phyloP scores from a whole-genome alignment of 53 echinoderm and acorn worm species.

The Luidia sarsii region DNA sequence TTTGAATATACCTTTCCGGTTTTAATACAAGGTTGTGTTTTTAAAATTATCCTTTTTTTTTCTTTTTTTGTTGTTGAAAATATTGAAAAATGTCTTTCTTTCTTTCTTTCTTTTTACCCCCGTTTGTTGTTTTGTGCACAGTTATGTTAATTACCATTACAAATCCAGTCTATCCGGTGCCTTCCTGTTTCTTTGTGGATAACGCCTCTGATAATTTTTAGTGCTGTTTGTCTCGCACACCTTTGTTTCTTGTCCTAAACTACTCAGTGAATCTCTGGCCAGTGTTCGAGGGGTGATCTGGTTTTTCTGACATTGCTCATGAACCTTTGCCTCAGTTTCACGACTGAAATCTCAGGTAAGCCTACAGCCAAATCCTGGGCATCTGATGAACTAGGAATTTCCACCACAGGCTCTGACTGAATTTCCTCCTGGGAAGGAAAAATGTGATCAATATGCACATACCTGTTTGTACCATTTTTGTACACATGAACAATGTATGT shows the following conservation, averaged over 20 bases:
- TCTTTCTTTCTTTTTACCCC: too few species aligned
- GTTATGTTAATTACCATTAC: neutral
- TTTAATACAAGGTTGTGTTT: too few species aligned
- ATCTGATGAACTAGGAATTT: neutral
- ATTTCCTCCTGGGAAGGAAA: neutral
- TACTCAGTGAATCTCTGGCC: conserved; percentile 6
- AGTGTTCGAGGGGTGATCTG: neutral
- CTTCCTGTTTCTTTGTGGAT: neutral
- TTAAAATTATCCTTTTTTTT: too few species aligned
- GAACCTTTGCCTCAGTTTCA: neutral
- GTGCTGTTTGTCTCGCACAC: neutral
- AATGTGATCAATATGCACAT: conserved; percentile 11
- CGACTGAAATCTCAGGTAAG: neutral
- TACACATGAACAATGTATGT: neutral
- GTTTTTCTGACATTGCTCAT: neutral
- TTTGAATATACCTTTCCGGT: neutral
- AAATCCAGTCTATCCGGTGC: conserved; percentile 1
- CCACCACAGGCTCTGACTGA: neutral
- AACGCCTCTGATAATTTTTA: conserved; percentile 10
- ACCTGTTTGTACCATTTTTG: neutral
- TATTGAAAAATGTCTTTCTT: too few species aligned
- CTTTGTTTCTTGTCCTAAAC: neutral
- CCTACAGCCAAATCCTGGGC: neutral
- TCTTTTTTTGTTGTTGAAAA: too few species aligned
- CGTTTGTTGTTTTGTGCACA: too few species aligned